Evolutionary conservation across 2,888 invertebrate species (phyloP).

Genomic region (Microdon myrmicae): DNA sequence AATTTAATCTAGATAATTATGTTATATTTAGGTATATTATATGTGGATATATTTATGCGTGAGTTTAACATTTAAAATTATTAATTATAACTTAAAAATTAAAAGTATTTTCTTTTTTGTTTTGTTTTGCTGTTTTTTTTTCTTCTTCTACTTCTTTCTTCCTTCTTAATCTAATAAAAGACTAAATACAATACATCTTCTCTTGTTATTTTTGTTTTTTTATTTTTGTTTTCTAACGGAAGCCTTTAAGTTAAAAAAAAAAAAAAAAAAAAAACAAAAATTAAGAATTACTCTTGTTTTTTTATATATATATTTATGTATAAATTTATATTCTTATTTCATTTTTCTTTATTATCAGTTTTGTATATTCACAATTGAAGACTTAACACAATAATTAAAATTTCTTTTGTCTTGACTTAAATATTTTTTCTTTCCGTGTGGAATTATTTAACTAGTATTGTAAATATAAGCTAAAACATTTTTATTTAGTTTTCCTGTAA

Average conservation of each 20-base stretch:
- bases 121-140: neutral
- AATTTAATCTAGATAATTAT: slow-evolving; percentile 8
- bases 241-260: neutral
- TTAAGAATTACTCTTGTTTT: no score
- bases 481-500: slow-evolving; percentile 13
- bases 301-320: no score
- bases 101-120: slow-evolving; percentile 23
- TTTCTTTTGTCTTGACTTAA: neutral
- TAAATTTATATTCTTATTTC: no score
- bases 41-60: slow-evolving; percentile 4
- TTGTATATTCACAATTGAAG: neutral
- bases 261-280: slow-evolving; percentile 1
- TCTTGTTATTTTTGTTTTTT: neutral
- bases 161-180: slow-evolving; percentile 9
- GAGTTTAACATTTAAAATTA: slow-evolving; percentile 12
- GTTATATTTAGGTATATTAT: slow-evolving; percentile 11
- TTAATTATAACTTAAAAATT: slow-evolving; percentile 22
- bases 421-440: slow-evolving; percentile 12
- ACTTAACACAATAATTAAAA: neutral
- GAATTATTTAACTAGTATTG: slow-evolving; percentile 28
- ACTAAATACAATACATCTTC: slow-evolving; percentile 21
- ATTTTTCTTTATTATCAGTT: neutral
- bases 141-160: neutral
- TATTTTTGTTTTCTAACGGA: neutral
- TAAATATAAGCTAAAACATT: no score